Evolutionary conservation across 1,140 invertebrate genomes (phyloP).

Genomic region (Paracyclopina nana): DNA sequence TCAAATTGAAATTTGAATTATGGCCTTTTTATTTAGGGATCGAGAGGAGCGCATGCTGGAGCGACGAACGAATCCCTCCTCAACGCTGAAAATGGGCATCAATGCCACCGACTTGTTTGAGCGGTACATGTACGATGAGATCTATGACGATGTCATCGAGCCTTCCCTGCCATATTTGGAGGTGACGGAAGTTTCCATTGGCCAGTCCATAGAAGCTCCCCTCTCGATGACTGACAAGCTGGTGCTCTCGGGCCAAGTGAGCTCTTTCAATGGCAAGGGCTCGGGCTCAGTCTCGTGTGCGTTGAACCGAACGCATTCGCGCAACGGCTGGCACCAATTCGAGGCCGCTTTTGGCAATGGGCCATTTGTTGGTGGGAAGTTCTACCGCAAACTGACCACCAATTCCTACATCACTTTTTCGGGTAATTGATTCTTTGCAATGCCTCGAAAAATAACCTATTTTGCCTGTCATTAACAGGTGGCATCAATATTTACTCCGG

Average conservation of each 20-base stretch:
- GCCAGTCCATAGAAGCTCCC: conserved; percentile 79
- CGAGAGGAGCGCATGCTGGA: conserved; percentile 60
- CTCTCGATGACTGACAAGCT: conserved; percentile 61
- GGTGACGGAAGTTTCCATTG: conserved; percentile 70
- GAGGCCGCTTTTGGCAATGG: conserved; percentile 30
- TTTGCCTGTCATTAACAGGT: no score
- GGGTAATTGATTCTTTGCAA: conserved; percentile 24
- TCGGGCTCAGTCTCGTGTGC: conserved; percentile 47
- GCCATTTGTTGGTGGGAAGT: conserved; percentile 9
- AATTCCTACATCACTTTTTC: conserved; percentile 13
- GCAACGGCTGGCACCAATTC: conserved; percentile 61
- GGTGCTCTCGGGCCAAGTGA: conserved; percentile 52
- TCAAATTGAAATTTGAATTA: background rate
- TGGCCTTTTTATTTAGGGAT: conserved; percentile 29
- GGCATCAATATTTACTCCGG: no score
- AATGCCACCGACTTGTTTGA: conserved; percentile 80
- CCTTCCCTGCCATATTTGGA: conserved; percentile 49
- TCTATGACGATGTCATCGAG: conserved; percentile 39
- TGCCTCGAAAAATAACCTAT: background rate
- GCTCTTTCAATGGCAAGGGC: conserved; percentile 65
- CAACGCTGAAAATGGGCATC: conserved; percentile 60
- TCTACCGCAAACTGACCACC: background rate
- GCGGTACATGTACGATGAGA: conserved; percentile 31
- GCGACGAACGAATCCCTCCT: conserved; percentile 71
- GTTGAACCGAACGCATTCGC: conserved; percentile 49